Evolutionary conservation across 2,113 vertebrate species (phyloP).

Genomic region (Corythoichthys intestinalis): DNA sequence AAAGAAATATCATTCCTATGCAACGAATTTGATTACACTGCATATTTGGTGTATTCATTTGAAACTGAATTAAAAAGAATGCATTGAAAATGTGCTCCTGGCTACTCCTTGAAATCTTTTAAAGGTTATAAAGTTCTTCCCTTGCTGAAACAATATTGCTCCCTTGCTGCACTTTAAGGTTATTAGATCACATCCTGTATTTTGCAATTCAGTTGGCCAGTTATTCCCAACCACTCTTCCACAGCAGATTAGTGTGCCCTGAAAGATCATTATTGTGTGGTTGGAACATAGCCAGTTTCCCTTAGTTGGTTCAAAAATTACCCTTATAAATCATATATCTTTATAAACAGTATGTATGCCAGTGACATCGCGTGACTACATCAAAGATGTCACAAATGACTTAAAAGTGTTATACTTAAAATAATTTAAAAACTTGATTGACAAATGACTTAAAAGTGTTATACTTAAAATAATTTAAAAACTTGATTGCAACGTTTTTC

Average conservation of each 20-base stretch:
- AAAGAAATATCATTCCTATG: neutral
- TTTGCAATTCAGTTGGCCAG: slow-evolving; percentile 37
- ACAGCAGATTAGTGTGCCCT: neutral
- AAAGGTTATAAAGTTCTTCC: slow-evolving; percentile 38
- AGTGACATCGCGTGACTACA: too few relatives aligned
- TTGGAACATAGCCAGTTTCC: neutral
- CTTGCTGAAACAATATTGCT: slow-evolving; percentile 55
- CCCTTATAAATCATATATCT: neutral
- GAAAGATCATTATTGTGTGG: neutral
- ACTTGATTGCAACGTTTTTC: too few relatives aligned
- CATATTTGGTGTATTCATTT: slow-evolving; percentile 2
- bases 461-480: too few relatives aligned
- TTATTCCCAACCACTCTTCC: neutral
- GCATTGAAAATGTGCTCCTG: slow-evolving; percentile 27
- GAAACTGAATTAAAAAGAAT: neutral
- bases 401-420: too few relatives aligned
- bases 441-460: too few relatives aligned
- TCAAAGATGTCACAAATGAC: too few relatives aligned
- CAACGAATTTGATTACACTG: neutral
- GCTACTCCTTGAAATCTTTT: slow-evolving; percentile 24
- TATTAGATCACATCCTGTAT: slow-evolving; percentile 69
- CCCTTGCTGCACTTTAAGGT: slow-evolving; percentile 50
- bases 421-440: too few relatives aligned
- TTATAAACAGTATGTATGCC: neutral
- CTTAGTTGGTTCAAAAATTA: neutral